Evolutionary conservation across 2,113 vertebrate species (phyloP).

Genomic region (Tragelaphus strepsiceros): DNA sequence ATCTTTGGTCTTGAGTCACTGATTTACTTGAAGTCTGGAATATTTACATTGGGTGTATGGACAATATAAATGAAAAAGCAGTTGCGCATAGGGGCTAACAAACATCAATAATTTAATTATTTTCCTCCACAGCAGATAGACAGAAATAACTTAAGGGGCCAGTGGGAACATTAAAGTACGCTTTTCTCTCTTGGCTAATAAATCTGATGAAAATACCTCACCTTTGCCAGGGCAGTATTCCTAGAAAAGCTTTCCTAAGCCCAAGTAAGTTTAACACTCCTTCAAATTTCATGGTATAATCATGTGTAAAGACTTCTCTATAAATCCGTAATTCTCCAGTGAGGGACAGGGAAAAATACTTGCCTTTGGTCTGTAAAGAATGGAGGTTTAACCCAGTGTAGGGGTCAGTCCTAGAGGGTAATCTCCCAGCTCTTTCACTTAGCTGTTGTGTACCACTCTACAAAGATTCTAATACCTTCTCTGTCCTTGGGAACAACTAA

Average conservation of each 20-base stretch:
- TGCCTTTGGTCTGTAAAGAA: not conserved
- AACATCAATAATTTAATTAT: conserved; percentile 70
- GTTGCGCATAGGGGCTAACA: conserved; percentile 4
- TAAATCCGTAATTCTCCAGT: conserved; percentile 14
- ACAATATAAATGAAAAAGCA: conserved; percentile 59
- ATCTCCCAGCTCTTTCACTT: not conserved
- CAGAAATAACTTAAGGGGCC: conserved; percentile 55
- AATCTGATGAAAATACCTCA: conserved; percentile 56
- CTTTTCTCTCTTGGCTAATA: conserved; percentile 62
- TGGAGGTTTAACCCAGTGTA: not conserved
- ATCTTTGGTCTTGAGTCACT: conserved; percentile 25
- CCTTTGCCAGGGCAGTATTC: conserved; percentile 63
- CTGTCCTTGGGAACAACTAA: conserved; percentile 8
- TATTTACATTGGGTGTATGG: conserved; percentile 38
- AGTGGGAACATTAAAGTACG: conserved; percentile 56
- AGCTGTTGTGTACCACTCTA: not conserved
- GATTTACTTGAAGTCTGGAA: conserved; percentile 45
- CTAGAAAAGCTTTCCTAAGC: conserved; percentile 64
- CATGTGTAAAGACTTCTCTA: conserved; percentile 37
- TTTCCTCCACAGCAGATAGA: conserved; percentile 56
- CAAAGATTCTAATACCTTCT: not conserved
- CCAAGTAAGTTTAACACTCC: conserved; percentile 48
- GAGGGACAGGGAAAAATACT: not conserved
- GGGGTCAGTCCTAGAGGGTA: not conserved
- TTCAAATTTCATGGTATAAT: conserved; percentile 59